Evolutionary conservation across 1,140 invertebrate species (phyloP).

Genomic region (Drosophila littoralis): DNA sequence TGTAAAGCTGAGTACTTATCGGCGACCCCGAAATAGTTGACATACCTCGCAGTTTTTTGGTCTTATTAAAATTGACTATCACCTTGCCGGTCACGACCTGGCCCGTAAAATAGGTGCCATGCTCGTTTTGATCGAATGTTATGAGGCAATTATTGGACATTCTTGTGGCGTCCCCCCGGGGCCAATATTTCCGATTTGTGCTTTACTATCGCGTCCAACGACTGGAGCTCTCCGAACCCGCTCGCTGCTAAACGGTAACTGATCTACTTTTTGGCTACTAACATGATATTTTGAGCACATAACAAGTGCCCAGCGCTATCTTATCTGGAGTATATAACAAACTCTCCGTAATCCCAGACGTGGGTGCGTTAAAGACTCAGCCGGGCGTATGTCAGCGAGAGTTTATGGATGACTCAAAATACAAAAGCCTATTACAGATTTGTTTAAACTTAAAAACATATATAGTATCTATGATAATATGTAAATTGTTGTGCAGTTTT

Average conservation of each 20-base stretch:
- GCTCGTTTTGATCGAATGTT: conserved; percentile 85
- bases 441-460: not conserved
- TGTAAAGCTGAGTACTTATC: not conserved
- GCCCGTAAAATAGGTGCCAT: conserved; percentile 85
- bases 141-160: conserved; percentile 84
- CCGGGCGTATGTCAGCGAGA: not conserved
- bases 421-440: not conserved
- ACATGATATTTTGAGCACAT: conserved; percentile 10
- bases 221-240: conserved; percentile 41
- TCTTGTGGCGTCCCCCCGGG: not conserved
- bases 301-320: conserved; percentile 30
- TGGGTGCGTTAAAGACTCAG: conserved; percentile 4
- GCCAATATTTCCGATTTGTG: not conserved
- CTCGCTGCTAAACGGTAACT: conserved; percentile 54
- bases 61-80: conserved; percentile 84
- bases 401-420: not conserved
- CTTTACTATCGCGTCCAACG: no score
- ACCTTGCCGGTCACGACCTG: conserved; percentile 85
- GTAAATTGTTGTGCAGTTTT: no score
- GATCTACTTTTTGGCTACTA: conserved; percentile 28
- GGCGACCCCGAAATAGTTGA: not conserved
- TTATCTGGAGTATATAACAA: conserved; percentile 22
- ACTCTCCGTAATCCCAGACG: conserved; percentile 31
- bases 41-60: conserved; percentile 85
- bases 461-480: not conserved